These are phyloP conservation scores for Cheilosia vernalis DNA, from an alignment of 2,888 invertebrate genomes.

Conservation along the genomic window DNA sequence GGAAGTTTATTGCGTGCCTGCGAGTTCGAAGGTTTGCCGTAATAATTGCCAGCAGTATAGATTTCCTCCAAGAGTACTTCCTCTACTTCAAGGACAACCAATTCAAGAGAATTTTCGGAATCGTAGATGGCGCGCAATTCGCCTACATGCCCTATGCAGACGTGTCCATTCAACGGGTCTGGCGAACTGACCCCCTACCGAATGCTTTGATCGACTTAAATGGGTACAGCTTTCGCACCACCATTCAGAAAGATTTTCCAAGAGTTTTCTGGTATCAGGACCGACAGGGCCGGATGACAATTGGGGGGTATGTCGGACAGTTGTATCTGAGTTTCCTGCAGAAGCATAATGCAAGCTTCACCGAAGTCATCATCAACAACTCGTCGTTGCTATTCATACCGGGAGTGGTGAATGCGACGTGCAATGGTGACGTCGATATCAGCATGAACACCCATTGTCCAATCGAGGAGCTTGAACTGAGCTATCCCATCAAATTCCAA, in stretches of 20 bases:
- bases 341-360: constrained; percentile 46
- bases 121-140: not conserved
- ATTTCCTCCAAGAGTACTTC: constrained; percentile 15
- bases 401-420: constrained; percentile 19
- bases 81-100: constrained; percentile 4
- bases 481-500: constrained; percentile 28
- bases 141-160: constrained; percentile 41
- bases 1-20: not conserved
- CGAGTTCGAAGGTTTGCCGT: constrained; percentile 43
- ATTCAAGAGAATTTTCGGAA: constrained; percentile 48
- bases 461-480: not conserved
- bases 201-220: constrained; percentile 34
- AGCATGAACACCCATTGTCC: constrained; percentile 38
- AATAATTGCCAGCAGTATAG: not conserved
- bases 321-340: constrained; percentile 27
- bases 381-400: constrained; percentile 6
- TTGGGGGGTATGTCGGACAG: constrained; percentile 40
- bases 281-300: not conserved
- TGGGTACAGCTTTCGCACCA: constrained; percentile 46
- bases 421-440: constrained; percentile 29
- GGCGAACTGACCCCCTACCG: not conserved
- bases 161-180: not conserved
- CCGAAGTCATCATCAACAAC: constrained; percentile 38
- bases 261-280: constrained; percentile 37
- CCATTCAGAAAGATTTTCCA: constrained; percentile 31